Percentiles rank a stretch among this genome's conserved stretches.
Conservation (phyloP, 2,113 vertebrate species). For the Crotophaga sulcirostris region DNA sequence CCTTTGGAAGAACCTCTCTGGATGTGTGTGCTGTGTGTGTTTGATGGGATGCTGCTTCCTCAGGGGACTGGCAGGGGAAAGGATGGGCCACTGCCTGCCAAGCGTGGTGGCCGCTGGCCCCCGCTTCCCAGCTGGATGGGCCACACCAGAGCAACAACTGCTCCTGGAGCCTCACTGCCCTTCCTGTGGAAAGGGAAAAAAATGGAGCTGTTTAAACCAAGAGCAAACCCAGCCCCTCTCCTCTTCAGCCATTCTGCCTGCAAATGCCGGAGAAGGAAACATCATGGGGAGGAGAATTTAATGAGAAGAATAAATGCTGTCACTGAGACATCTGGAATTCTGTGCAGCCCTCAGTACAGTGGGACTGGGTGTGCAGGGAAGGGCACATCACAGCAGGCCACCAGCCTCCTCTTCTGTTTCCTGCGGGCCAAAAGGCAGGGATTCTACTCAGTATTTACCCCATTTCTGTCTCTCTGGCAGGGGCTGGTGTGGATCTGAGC, state of each 20-base stretch:
- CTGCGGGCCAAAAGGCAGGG: not conserved
- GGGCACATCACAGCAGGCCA: not conserved
- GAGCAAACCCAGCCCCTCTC: too few species aligned
- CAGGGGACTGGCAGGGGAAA: not conserved
- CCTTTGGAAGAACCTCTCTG: not conserved
- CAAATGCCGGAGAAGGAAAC: not conserved
- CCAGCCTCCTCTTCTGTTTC: not conserved
- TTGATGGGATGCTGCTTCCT: not conserved
- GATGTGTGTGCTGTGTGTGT: rapidly evolving
- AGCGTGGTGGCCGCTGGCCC: not conserved
- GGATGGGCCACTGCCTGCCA: not conserved
- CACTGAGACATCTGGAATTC: not conserved
- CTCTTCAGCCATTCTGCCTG: not conserved
- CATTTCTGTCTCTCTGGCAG: not conserved
- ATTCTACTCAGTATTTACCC: not conserved
- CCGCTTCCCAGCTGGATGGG: not conserved
- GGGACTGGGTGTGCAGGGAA: not conserved
- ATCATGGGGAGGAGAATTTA: not conserved
- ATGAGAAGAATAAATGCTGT: not conserved
- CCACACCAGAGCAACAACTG: not conserved
- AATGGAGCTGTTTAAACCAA: not conserved
- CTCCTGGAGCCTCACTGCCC: not conserved
- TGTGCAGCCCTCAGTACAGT: rapidly evolving
- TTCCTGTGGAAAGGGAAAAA: not conserved
- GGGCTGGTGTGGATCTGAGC: not conserved